These are phyloP conservation scores for Melozone crissalis DNA, from an alignment of 2,113 vertebrate genomes.

Conservation along the genomic window DNA sequence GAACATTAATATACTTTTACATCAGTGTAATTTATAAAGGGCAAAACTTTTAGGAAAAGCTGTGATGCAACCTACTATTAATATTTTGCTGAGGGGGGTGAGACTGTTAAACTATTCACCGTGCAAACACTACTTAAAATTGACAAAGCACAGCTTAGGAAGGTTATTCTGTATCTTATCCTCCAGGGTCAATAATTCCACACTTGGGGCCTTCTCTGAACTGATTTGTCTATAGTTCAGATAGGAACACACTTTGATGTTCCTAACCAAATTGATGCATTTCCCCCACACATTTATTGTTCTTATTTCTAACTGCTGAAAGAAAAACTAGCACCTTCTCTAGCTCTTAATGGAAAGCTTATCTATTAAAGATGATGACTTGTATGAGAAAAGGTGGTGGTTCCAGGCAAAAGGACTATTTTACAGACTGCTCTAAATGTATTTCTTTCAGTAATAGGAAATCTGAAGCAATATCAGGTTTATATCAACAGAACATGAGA, in stretches of 20 bases:
- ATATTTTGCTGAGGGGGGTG: neutral
- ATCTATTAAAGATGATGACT: conserved; percentile 29
- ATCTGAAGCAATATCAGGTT: neutral
- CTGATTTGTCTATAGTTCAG: neutral
- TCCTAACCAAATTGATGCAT: conserved; percentile 33
- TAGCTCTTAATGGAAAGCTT: conserved; percentile 30
- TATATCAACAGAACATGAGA: neutral
- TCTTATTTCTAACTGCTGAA: conserved; percentile 16
- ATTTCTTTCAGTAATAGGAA: conserved; percentile 9
- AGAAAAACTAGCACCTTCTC: conserved; percentile 8
- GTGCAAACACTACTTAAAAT: conserved; percentile 22
- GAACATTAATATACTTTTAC: neutral
- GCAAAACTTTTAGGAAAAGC: neutral
- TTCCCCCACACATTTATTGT: neutral
- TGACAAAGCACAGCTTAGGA: neutral
- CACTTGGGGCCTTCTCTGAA: neutral
- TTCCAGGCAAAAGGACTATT: neutral
- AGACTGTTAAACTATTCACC: neutral
- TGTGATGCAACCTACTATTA: neutral
- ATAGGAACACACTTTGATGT: neutral
- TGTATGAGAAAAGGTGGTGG: neutral
- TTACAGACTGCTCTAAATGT: neutral
- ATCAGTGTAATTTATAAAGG: neutral
- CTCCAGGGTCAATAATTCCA: conserved; percentile 48
- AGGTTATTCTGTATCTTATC: neutral